Base-by-base conservation (phyloP, 2,797 vertebrate species). In the Pteronotus mesoamericanus region DNA sequence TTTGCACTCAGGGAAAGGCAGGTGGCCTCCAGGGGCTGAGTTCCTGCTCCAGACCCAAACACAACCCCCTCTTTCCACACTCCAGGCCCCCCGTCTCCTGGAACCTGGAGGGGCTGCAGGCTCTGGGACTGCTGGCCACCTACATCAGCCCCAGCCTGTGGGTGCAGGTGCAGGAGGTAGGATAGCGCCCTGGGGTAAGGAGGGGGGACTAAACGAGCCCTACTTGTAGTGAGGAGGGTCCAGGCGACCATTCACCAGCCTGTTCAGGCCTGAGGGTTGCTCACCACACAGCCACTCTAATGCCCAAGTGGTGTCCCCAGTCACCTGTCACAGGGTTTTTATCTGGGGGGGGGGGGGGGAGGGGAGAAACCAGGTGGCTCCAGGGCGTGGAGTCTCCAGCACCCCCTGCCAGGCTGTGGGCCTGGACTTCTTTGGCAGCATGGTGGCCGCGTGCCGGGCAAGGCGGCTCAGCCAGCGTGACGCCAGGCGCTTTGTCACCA, bases 101-200 rank as follows among this genome's bases (percentile, higher is more conserved):
- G 98, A 96, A 97, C n/a, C 39, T 96, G 5, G 75, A 1, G 44
- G 96, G 93, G 0, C 94, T 98, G 24, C 95, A 66, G 72, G 59
- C 57, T 3, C 8, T 98, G 37, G 98, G 98, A 16, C 87, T 72
- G 0, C 97, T 98, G 2, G 82, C 95, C 46, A 90, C 96, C 78
- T 96, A 97, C 6, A 79, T 98, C 95, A 96, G 97, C 91, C 57
- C 75, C 34, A 89, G 71, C 55, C 97, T 97, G 0, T 97, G 98
- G 98, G 24, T 80, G 1, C 74, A 86, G 59, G 97, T 98, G 68
- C 22, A 94, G 0, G 3, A 98, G 98, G 98, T 98, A 97, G 78
- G 94, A 4, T 0, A 0, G n/a, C 11, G 11, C 39, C 74, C 53
- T 2, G 11, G 44, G 24, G 18, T 0, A 0, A 16, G 11, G 16